Evolutionary conservation across 2,797 vertebrate genomes (phyloP).

Genomic region (Coregonus sp.): DNA sequence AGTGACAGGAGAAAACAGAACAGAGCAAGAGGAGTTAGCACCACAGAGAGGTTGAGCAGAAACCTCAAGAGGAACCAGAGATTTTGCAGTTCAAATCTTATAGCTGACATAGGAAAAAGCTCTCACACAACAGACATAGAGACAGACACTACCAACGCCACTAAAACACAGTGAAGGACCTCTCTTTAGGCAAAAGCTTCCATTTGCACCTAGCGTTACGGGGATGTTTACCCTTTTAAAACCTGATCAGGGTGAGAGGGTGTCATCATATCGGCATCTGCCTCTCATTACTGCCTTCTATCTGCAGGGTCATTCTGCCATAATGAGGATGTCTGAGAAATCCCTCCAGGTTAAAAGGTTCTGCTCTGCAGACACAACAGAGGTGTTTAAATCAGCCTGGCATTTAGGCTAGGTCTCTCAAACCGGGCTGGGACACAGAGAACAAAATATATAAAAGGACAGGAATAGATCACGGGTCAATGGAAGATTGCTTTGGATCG

Average conservation of each 20-base stretch:
- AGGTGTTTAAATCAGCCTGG: background rate
- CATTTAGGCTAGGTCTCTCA: background rate
- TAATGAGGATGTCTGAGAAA: background rate
- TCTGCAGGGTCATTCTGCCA: background rate
- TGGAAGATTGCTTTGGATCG: slow-evolving; percentile 1
- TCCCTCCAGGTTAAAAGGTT: background rate
- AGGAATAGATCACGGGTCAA: background rate
- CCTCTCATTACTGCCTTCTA: slow-evolving; percentile 3
- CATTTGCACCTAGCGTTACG: background rate
- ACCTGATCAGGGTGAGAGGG: background rate
- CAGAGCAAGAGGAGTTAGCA: slow-evolving; percentile 13
- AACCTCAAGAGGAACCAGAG: background rate
- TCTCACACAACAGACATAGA: slow-evolving; percentile 1
- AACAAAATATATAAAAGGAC: background rate
- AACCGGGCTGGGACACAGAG: background rate
- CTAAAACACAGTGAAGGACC: background rate
- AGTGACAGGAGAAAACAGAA: slow-evolving; percentile 6
- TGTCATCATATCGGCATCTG: background rate
- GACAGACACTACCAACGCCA: background rate
- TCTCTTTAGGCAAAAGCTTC: background rate
- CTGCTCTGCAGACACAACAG: background rate
- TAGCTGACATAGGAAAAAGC: background rate
- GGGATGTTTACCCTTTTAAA: slow-evolving; percentile 1
- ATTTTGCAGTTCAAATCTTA: background rate
- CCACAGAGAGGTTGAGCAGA: background rate